A percentile compares a stretch with the other conserved stretches of the same genome.
Evolutionary conservation across 1,140 invertebrate species (phyloP).

Genomic region (Onthophagus taurus): DNA sequence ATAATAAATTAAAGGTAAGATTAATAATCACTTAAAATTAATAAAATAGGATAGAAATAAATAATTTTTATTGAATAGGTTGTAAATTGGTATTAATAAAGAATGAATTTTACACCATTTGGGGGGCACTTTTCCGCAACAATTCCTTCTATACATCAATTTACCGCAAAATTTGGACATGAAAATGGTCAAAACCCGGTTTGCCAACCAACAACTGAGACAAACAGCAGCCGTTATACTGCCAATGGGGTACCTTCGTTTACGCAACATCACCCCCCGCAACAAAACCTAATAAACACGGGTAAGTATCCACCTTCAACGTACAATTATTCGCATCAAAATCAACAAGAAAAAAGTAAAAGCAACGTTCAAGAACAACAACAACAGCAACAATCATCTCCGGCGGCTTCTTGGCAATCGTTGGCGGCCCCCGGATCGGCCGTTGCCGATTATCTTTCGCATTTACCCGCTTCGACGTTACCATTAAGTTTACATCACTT

Average conservation of each 20-base stretch:
- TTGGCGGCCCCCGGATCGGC: slow-evolving; percentile 61
- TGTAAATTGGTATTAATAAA: slow-evolving; percentile 5
- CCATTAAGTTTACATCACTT: slow-evolving; percentile 73
- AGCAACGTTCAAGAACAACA: slow-evolving; percentile 20
- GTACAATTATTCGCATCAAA: slow-evolving; percentile 26
- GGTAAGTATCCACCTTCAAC: slow-evolving; percentile 26
- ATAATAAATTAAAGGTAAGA: not conserved
- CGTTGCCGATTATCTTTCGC: slow-evolving; percentile 72
- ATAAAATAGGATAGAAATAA: too few species aligned
- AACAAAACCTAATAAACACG: slow-evolving; percentile 27
- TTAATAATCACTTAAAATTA: not conserved
- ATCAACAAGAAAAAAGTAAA: slow-evolving; percentile 23
- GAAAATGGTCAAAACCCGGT: slow-evolving; percentile 36
- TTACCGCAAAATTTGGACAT: slow-evolving; percentile 44
- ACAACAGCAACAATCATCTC: slow-evolving; percentile 18
- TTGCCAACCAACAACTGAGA: slow-evolving; percentile 23
- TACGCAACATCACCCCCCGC: slow-evolving; percentile 35
- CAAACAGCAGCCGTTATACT: slow-evolving; percentile 31
- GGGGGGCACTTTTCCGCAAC: slow-evolving; percentile 53
- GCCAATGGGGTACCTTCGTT: slow-evolving; percentile 35
- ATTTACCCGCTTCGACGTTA: slow-evolving; percentile 60
- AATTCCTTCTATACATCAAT: slow-evolving; percentile 55
- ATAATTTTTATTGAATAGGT: slow-evolving; percentile 1
- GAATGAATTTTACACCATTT: slow-evolving; percentile 57
- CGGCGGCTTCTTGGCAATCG: slow-evolving; percentile 55